Percentiles rank a stretch among this genome's conserved stretches.
These are phyloP conservation scores for Metopolophium dirhodum DNA, from an alignment of 1,140 invertebrate genomes.

Conservation along the genomic window DNA sequence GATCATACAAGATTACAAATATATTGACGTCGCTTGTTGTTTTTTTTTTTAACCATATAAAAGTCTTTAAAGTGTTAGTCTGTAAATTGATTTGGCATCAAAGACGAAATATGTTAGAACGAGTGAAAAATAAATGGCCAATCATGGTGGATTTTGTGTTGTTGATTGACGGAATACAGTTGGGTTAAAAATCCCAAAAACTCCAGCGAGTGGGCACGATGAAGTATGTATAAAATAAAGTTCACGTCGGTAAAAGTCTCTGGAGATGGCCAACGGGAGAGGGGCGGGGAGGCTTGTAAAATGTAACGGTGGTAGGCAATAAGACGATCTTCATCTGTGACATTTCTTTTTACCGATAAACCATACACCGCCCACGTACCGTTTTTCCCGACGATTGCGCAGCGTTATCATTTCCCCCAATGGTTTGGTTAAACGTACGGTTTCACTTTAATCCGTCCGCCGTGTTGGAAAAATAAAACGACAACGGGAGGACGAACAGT, in stretches of 20 bases:
- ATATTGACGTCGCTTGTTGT: neutral
- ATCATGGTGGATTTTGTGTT: neutral
- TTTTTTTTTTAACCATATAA: neutral
- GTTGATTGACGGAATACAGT: neutral
- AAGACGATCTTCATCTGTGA: conserved; percentile 3
- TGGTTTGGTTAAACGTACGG: neutral
- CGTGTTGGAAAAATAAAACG: neutral
- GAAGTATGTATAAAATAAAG: neutral
- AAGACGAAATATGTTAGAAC: neutral
- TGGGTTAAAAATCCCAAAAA: neutral
- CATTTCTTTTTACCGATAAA: conserved; percentile 26
- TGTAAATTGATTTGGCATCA: neutral
- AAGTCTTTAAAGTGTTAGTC: neutral
- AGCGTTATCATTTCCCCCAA: neutral
- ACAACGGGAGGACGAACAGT: neutral
- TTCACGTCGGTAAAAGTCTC: conserved; percentile 2
- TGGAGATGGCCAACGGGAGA: neutral
- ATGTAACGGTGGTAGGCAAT: neutral
- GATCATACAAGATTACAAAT: neutral
- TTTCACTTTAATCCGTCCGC: neutral
- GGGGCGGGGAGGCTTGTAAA: neutral
- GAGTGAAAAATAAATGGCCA: neutral
- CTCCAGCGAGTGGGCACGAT: neutral
- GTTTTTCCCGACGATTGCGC: neutral
- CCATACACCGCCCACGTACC: neutral